Percentiles rank a stretch among this genome's conserved stretches.
Evolutionary conservation across 2,888 invertebrate species (phyloP).

Genomic region (Eupithecia exiguata): DNA sequence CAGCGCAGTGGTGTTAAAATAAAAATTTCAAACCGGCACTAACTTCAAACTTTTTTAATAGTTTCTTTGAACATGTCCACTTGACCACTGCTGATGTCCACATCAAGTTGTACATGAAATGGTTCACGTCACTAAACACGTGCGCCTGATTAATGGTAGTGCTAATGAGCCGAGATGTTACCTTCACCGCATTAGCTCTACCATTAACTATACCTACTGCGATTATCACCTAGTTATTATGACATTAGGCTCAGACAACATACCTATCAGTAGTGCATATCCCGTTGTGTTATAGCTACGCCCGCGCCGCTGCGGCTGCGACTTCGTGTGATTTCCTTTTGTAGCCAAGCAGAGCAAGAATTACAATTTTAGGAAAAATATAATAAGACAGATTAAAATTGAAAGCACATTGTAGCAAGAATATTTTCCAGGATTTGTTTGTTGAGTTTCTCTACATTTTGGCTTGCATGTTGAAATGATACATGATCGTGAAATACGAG

Average conservation of each 20-base stretch:
- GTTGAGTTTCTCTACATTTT: background rate
- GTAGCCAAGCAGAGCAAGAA: too few relatives aligned
- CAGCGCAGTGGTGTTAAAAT: too few relatives aligned
- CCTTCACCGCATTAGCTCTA: background rate
- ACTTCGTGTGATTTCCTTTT: too few relatives aligned
- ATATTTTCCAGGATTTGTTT: background rate
- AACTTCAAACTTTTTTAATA: background rate
- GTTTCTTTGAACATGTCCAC: background rate
- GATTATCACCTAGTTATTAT: background rate
- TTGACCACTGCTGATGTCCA: background rate
- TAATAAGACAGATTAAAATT: background rate
- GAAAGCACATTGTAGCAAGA: background rate
- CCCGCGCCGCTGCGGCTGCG: too few relatives aligned
- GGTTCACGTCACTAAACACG: background rate
- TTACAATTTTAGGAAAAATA: background rate
- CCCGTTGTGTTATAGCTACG: background rate
- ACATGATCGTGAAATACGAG: background rate
- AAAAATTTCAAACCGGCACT: too few relatives aligned
- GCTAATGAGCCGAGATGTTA: slow-evolving; percentile 5
- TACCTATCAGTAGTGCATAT: background rate
- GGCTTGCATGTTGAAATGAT: background rate
- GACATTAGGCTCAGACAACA: background rate
- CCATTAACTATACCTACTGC: background rate
- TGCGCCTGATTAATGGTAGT: background rate
- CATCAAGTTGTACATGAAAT: background rate